These are phyloP conservation scores for Euphydryas editha DNA, from an alignment of 2,888 invertebrate genomes.

Conservation along the genomic window DNA sequence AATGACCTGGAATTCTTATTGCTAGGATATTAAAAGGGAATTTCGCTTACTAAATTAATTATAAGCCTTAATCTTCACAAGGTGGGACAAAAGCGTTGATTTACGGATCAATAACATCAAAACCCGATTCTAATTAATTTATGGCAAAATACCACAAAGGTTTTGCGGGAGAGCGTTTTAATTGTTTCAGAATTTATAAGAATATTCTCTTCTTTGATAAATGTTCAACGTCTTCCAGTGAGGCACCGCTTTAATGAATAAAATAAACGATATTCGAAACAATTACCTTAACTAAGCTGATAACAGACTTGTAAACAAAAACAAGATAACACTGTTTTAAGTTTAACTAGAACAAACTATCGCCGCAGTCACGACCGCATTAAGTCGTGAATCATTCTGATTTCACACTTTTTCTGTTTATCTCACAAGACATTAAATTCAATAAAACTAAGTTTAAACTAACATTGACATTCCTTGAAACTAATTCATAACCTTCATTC, in stretches of 20 bases:
- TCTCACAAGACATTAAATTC: background rate
- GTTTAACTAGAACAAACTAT: background rate
- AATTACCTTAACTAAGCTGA: background rate
- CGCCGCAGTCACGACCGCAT: background rate
- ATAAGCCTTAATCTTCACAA: slow-evolving; percentile 4
- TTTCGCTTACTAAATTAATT: background rate
- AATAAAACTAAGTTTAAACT: background rate
- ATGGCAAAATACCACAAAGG: slow-evolving; percentile 27
- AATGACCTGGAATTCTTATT: background rate
- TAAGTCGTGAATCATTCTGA: slow-evolving; percentile 6
- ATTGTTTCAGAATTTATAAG: slow-evolving; percentile 30
- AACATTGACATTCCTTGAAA: background rate
- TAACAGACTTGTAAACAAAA: background rate
- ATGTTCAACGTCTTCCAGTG: slow-evolving; percentile 1
- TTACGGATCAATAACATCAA: slow-evolving; percentile 25
- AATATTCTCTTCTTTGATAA: slow-evolving; percentile 28
- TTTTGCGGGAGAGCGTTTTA: slow-evolving; percentile 24
- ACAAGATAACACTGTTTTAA: background rate
- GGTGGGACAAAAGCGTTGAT: slow-evolving; percentile 16
- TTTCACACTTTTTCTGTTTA: background rate
- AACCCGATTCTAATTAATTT: slow-evolving; percentile 25
- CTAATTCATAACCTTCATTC: background rate
- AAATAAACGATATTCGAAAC: slow-evolving; percentile 1
- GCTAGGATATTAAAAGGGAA: background rate
- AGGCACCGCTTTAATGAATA: slow-evolving; percentile 15